phyloP scores from a whole-genome alignment of 2,797 vertebrate species.

The Hyperoplus immaculatus region DNA sequence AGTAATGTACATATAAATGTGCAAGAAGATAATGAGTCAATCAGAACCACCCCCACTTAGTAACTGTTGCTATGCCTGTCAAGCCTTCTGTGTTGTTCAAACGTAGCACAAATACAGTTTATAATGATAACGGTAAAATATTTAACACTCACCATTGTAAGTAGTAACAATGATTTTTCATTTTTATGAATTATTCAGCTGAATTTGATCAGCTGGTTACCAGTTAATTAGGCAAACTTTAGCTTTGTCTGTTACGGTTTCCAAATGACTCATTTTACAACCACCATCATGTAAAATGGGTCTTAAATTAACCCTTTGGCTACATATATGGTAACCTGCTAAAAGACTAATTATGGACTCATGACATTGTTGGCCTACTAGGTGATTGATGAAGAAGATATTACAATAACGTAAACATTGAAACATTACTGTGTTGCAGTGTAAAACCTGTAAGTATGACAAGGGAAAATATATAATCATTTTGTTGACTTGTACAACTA shows the following conservation, averaged over 20 bases:
- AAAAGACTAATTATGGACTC: not conserved
- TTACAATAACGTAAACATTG: not conserved
- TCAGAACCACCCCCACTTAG: not conserved
- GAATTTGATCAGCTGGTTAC: not conserved
- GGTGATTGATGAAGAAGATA: not conserved
- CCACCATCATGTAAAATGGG: not conserved
- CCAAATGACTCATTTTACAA: not conserved
- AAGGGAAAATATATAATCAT: not conserved
- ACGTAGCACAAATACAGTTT: not conserved
- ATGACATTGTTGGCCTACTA: too few relatives aligned
- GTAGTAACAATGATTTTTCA: not conserved
- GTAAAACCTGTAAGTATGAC: not conserved
- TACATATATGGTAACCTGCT: not conserved
- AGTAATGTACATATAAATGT: conserved; percentile 43
- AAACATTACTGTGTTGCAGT: not conserved
- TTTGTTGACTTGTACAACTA: not conserved
- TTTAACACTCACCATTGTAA: not conserved
- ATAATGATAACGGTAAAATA: not conserved
- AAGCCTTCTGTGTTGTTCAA: not conserved
- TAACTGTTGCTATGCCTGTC: not conserved
- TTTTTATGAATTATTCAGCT: not conserved
- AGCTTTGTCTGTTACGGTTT: not conserved
- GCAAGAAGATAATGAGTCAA: conserved; percentile 6
- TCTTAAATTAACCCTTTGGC: too few relatives aligned
- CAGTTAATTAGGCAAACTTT: not conserved